Evolutionary conservation across 2,888 invertebrate species (phyloP).

Genomic region (Aproaerema taeniolella): DNA sequence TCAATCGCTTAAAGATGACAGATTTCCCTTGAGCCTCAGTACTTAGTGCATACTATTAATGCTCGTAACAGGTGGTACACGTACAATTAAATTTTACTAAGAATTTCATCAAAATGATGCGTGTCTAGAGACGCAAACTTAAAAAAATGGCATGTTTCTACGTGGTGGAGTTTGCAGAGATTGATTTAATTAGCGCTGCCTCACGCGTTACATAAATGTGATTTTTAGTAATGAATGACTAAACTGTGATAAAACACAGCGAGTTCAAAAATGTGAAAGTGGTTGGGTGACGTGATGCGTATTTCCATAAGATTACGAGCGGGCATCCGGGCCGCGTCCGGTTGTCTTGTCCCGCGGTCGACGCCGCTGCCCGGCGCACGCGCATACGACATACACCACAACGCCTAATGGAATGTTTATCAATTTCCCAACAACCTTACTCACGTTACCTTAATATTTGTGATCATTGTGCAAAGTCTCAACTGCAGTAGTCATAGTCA

Average conservation of each 20-base stretch:
- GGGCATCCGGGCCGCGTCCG: conserved; percentile 9
- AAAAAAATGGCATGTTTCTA: too few species aligned
- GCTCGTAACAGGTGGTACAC: too few species aligned
- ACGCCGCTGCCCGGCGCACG: neutral
- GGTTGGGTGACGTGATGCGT: conserved; percentile 37
- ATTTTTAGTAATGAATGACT: conserved; percentile 10
- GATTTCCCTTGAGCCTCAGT: conserved; percentile 3
- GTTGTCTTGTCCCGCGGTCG: neutral
- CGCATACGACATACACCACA: conserved; percentile 11
- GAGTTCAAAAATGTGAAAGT: conserved; percentile 47
- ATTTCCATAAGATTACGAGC: conserved; percentile 32
- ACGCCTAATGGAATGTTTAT: conserved; percentile 15
- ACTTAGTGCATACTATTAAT: neutral
- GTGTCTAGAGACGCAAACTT: too few species aligned
- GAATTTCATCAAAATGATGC: too few species aligned
- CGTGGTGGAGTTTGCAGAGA: too few species aligned
- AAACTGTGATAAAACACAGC: conserved; percentile 24
- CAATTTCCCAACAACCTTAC: conserved; percentile 9
- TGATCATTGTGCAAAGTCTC: conserved; percentile 2
- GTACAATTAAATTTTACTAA: too few species aligned
- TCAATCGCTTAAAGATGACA: neutral
- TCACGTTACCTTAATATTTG: conserved; percentile 4
- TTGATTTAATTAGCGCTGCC: neutral
- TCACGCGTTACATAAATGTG: conserved; percentile 9
- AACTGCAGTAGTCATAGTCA: neutral